Conservation (phyloP, 2,113 vertebrate species). For the Cepphus grylle region DNA sequence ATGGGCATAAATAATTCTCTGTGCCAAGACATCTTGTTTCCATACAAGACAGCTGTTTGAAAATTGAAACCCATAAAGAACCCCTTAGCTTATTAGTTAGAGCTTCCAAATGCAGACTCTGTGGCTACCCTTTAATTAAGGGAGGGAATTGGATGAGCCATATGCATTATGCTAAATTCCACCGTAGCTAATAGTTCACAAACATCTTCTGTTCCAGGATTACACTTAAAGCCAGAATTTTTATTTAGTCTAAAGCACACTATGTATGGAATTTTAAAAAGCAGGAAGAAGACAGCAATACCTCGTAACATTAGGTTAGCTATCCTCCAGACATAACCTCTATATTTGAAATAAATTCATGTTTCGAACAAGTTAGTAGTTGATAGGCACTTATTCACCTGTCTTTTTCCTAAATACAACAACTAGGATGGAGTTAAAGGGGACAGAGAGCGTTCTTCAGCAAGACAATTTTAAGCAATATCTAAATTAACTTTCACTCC, state of each 20-base stretch:
- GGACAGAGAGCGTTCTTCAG: background rate
- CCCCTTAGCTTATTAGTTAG: background rate
- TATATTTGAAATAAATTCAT: background rate
- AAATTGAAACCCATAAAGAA: background rate
- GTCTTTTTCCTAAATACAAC: background rate
- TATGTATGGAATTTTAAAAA: background rate
- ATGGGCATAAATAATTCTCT: background rate
- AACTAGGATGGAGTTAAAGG: background rate
- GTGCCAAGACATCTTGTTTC: constrained; percentile 7
- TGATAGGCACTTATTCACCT: background rate
- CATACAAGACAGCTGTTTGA: constrained; percentile 4
- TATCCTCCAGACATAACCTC: background rate
- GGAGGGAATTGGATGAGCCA: background rate
- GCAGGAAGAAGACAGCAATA: background rate
- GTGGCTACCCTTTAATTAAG: background rate
- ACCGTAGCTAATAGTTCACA: background rate
- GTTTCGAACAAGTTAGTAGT: background rate
- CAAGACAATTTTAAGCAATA: background rate
- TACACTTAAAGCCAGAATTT: background rate
- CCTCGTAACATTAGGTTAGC: fast-evolving
- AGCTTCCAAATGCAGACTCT: background rate
- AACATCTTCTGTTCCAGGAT: background rate
- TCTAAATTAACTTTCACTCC: background rate
- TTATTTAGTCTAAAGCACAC: background rate
- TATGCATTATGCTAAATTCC: background rate